A percentile compares a stretch with the other conserved stretches of the same genome.
Evolutionary conservation across 2,888 invertebrate genomes (phyloP).

Genomic region (Hyposoter didymator): DNA sequence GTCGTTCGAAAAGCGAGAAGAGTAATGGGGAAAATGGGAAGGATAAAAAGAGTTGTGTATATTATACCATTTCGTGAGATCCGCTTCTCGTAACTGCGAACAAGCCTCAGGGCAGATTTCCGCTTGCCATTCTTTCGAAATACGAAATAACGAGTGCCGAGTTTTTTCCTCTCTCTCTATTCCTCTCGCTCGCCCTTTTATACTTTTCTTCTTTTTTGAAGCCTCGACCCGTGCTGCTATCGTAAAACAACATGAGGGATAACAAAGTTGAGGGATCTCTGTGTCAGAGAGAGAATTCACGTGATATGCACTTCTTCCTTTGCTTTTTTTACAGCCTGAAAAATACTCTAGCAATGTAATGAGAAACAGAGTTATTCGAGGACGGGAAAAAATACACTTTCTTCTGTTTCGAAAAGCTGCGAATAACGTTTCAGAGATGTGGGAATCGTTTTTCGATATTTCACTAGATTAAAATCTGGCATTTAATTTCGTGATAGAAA

Average conservation of each 20-base stretch:
- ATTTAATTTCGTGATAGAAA: not conserved
- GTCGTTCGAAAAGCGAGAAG: conserved; percentile 14
- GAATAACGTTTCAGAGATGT: not conserved
- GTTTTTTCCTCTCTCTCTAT: not conserved
- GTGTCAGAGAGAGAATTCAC: conserved; percentile 9
- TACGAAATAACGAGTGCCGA: conserved; percentile 50
- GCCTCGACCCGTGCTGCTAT: conserved; percentile 14
- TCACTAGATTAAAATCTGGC: not conserved
- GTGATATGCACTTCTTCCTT: conserved; percentile 26
- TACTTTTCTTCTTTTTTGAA: conserved; percentile 5
- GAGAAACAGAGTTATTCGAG: conserved; percentile 13
- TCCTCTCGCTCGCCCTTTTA: not conserved
- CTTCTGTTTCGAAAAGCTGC: not conserved
- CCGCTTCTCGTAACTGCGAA: conserved; percentile 30
- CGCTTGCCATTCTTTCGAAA: conserved; percentile 52
- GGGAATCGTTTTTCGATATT: conserved; percentile 3
- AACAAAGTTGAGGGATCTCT: conserved; percentile 23
- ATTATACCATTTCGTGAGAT: conserved; percentile 38
- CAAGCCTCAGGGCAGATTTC: conserved; percentile 35
- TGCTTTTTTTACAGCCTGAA: not conserved
- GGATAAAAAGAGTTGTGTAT: conserved; percentile 35
- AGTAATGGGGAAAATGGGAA: conserved; percentile 28
- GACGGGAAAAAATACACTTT: not conserved
- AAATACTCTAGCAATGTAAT: conserved; percentile 12
- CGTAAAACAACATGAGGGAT: conserved; percentile 7